These are phyloP conservation scores for Botia almorhae DNA, from an alignment of 2,797 vertebrate species.

Conservation along the genomic window DNA sequence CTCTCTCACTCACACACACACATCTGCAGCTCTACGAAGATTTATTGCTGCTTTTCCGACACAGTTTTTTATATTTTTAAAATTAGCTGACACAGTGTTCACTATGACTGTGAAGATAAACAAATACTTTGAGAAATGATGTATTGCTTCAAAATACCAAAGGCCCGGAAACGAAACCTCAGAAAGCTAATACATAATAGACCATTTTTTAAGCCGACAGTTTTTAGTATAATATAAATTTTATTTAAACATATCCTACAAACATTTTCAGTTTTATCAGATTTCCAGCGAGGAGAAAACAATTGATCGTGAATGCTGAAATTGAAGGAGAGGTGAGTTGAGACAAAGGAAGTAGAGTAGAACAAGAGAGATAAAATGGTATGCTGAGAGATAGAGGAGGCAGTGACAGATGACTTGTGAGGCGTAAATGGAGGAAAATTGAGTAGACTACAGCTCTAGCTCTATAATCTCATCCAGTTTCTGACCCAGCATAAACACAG, in stretches of 20 bases:
- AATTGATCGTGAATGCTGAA: neutral
- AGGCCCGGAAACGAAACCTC: neutral
- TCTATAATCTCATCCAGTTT: slow-evolving; percentile 37
- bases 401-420: slow-evolving; percentile 42
- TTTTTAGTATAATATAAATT: slow-evolving; percentile 15
- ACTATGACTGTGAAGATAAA: slow-evolving; percentile 31
- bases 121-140: slow-evolving; percentile 30
- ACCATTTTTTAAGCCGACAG: neutral
- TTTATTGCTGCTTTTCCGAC: slow-evolving; percentile 45
- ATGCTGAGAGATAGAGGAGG: slow-evolving; percentile 22
- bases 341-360: slow-evolving; percentile 26
- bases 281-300: neutral
- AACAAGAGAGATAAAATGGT: slow-evolving; percentile 28
- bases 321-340: slow-evolving; percentile 22
- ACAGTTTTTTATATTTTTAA: slow-evolving; percentile 16
- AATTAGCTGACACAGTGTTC: slow-evolving; percentile 43
- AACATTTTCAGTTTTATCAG: slow-evolving; percentile 12
- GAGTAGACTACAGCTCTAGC: slow-evolving; percentile 35
- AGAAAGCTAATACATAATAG: slow-evolving; percentile 22
- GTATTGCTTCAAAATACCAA: slow-evolving; percentile 28
- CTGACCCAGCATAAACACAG: slow-evolving; percentile 42
- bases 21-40: slow-evolving; percentile 25
- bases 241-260: slow-evolving; percentile 2
- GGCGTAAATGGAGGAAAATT: slow-evolving; percentile 47
- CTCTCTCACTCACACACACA: slow-evolving; percentile 6